Evolutionary conservation across 1,140 invertebrate genomes (phyloP).

Genomic region (Neodiprion lecontei): DNA sequence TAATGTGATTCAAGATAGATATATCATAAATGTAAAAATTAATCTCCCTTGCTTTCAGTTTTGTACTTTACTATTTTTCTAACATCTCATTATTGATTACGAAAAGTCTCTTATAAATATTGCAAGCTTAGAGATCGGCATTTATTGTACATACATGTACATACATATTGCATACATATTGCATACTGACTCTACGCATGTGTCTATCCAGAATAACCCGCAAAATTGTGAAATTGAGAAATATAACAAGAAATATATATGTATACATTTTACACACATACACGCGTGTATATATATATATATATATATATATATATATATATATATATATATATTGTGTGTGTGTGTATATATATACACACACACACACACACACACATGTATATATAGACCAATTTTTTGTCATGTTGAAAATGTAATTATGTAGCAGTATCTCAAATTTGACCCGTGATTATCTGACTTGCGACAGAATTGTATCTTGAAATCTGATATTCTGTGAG

Average conservation of each 20-base stretch:
- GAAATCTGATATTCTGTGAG: too few relatives aligned
- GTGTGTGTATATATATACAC: constrained; percentile 15
- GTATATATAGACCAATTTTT: background rate
- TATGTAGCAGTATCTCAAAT: too few relatives aligned
- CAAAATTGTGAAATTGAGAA: constrained; percentile 52
- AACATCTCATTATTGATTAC: constrained; percentile 9
- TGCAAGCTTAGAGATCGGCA: background rate
- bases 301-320: constrained; percentile 24
- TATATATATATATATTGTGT: constrained; percentile 8
- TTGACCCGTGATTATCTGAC: too few relatives aligned
- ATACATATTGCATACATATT: constrained; percentile 41
- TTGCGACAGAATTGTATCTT: too few relatives aligned
- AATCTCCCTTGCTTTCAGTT: background rate
- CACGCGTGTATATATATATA: constrained; percentile 21
- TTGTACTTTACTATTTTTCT: constrained; percentile 5
- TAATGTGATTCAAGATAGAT: background rate
- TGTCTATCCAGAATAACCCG: constrained; percentile 59
- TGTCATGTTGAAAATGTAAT: too few relatives aligned
- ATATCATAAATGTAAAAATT: background rate
- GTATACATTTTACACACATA: constrained; percentile 12
- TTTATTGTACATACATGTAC: background rate
- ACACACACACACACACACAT: constrained; percentile 7
- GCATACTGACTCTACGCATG: constrained; percentile 61
- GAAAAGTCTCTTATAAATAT: constrained; percentile 49
- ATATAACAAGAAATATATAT: constrained; percentile 35